Conservation (phyloP, 2,888 invertebrate genomes). For the Scaptomyza cyrtandrae region DNA sequence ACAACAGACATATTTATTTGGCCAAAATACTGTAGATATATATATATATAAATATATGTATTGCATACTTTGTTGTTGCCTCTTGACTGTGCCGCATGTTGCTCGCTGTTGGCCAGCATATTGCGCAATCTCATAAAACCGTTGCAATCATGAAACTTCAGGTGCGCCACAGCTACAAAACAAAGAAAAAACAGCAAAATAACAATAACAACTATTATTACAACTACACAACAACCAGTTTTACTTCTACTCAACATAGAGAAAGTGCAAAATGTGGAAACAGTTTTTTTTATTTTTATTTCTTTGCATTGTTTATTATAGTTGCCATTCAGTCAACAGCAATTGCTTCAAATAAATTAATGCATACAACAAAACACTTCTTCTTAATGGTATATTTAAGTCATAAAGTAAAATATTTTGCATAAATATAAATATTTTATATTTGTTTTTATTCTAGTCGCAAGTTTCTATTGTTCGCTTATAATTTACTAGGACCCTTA, state of each 20-base stretch:
- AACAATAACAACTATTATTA: conserved; percentile 8
- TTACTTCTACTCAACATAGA: conserved; percentile 21
- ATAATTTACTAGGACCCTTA: conserved; percentile 11
- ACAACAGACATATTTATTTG: conserved; percentile 21
- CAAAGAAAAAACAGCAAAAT: conserved; percentile 2
- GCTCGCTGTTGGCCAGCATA: conserved; percentile 35
- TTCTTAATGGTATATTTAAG: background rate
- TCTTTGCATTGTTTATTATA: conserved; percentile 30
- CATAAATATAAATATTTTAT: background rate
- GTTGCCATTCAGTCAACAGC: conserved; percentile 3
- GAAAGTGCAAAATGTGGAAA: conserved; percentile 39
- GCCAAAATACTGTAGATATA: conserved; percentile 13
- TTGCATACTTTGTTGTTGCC: conserved; percentile 24
- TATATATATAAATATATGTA: conserved; percentile 12
- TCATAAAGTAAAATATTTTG: background rate
- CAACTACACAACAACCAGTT: conserved; percentile 32
- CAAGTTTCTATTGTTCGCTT: conserved; percentile 14
- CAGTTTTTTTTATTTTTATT: conserved; percentile 12
- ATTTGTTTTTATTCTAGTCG: background rate
- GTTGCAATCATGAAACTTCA: conserved; percentile 68
- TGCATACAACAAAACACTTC: background rate
- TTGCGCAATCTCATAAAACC: conserved; percentile 55
- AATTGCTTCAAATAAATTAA: conserved; percentile 6
- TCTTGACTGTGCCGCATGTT: conserved; percentile 33
- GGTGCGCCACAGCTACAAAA: conserved; percentile 55